phyloP scores from a whole-genome alignment of 2,888 invertebrate species.

The Platycheirus rosarum region DNA sequence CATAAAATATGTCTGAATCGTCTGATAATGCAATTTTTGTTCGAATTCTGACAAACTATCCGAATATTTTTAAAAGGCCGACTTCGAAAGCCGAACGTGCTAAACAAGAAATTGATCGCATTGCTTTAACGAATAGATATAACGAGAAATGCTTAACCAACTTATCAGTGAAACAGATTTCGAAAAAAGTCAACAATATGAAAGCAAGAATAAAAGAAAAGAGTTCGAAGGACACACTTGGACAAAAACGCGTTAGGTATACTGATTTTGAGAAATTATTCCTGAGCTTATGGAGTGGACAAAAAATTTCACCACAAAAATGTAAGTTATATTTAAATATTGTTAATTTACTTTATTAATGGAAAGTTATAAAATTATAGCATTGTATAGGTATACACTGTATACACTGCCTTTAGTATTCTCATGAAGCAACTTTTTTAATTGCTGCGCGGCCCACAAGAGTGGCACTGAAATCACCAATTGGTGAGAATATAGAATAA shows the following conservation, averaged over 20 bases:
- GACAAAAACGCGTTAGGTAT: not conserved
- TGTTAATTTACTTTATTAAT: no score
- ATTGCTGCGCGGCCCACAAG: no score
- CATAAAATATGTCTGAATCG: not conserved
- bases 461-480: no score
- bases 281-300: constrained; percentile 21
- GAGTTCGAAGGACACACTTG: constrained; percentile 7
- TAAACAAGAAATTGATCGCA: not conserved
- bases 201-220: constrained; percentile 28
- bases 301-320: no score
- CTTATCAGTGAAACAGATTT: constrained; percentile 30
- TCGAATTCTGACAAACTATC: constrained; percentile 23
- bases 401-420: no score
- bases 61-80: constrained; percentile 20
- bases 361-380: no score
- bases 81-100: not conserved
- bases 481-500: no score
- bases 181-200: constrained; percentile 34
- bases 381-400: no score
- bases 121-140: constrained; percentile 6
- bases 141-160: constrained; percentile 24
- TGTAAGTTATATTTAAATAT: no score
- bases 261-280: constrained; percentile 24
- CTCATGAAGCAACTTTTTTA: no score
- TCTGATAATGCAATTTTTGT: constrained; percentile 28